Evolutionary conservation across 2,797 vertebrate genomes (phyloP).

Genomic region (Serranus cabrilla): DNA sequence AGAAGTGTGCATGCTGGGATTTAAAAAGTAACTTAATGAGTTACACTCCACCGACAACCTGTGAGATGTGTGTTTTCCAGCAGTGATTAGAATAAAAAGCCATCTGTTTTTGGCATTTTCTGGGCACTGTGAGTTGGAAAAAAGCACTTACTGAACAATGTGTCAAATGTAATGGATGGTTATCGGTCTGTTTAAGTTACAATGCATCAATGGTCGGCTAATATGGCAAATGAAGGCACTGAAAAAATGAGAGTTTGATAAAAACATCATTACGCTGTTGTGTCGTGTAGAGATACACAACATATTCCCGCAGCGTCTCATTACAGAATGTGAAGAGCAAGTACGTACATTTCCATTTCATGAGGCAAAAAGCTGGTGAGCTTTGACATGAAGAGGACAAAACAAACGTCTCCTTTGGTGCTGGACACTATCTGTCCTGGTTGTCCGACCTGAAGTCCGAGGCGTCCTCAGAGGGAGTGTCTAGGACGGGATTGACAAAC

Average conservation of each 20-base stretch:
- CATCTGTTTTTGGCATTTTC: slow-evolving; percentile 11
- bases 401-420: slow-evolving; percentile 55
- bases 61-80: too few species aligned
- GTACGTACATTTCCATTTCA: slow-evolving; percentile 45
- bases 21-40: slow-evolving; percentile 13
- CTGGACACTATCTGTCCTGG: slow-evolving; percentile 81
- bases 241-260: slow-evolving; percentile 56
- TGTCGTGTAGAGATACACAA: slow-evolving; percentile 39
- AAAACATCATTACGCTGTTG: slow-evolving; percentile 35
- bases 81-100: background rate
- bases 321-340: slow-evolving; percentile 39
- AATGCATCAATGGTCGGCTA: slow-evolving; percentile 56
- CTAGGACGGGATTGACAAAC: slow-evolving; percentile 93
- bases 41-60: background rate
- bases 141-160: slow-evolving; percentile 33
- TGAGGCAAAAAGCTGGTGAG: slow-evolving; percentile 75
- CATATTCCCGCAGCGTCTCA: slow-evolving; percentile 50
- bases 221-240: slow-evolving; percentile 79
- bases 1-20: background rate
- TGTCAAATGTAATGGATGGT: slow-evolving; percentile 14
- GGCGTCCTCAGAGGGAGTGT: slow-evolving; percentile 83
- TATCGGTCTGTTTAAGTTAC: slow-evolving; percentile 26
- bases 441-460: slow-evolving; percentile 71
- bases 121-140: slow-evolving; percentile 15
- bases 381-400: slow-evolving; percentile 41